A percentile compares a stretch with the other conserved stretches of the same genome.
Evolutionary conservation across 2,113 vertebrate species (phyloP).

Genomic region (Oenanthe oenanthe): DNA sequence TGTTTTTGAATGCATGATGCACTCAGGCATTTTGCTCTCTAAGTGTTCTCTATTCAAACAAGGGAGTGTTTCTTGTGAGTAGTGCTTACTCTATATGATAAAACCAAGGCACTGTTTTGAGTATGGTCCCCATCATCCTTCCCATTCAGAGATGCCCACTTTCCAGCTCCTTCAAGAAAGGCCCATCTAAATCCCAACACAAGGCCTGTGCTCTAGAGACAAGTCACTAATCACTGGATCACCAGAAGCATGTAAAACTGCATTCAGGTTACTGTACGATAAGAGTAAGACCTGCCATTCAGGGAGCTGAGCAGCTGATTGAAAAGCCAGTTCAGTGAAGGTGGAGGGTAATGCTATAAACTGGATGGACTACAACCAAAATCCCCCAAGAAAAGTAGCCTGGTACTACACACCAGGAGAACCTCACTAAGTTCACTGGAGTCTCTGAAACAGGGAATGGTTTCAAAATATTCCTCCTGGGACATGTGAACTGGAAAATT

Average conservation of each 20-base stretch:
- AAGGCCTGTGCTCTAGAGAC: not conserved
- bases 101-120: not conserved
- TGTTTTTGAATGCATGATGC: not conserved
- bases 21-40: not conserved
- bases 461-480: not conserved
- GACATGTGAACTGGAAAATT: not conserved
- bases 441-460: not conserved
- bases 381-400: not conserved
- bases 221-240: not conserved
- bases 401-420: not conserved
- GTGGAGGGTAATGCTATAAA: not conserved
- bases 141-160: not conserved
- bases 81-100: not conserved
- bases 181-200: not conserved
- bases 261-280: not conserved
- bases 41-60: not conserved
- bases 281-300: not conserved
- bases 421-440: not conserved
- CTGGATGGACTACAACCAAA: not conserved
- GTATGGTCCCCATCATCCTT: not conserved
- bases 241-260: not conserved
- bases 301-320: not conserved
- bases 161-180: not conserved
- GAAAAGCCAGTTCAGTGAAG: not conserved
- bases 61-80: not conserved